Base-by-base conservation (phyloP, 92 coral and sea anemone genomes). In the Hydrozoanthus gracilis region DNA sequence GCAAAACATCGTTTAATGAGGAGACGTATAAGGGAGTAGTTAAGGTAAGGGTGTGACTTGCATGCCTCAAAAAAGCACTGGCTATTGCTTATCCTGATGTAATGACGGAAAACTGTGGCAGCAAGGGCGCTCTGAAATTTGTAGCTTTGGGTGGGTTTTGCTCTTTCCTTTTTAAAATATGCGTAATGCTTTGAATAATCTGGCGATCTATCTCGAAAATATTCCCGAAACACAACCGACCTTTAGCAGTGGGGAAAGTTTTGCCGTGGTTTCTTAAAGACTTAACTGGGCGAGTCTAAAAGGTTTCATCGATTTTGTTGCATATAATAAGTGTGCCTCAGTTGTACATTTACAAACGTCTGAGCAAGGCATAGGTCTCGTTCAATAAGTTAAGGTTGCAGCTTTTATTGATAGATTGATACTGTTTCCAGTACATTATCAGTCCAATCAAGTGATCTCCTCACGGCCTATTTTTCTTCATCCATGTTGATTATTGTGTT, bases 61-160 rank as follows among this genome's bases (percentile, higher is more conserved):
- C 55, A 77, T 72, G 39, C 58, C 82, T 75, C 39, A 20, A 35
- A 64, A 87, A 69, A 71, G 55, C 70, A 16, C 77, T 83, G 77
- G 73, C 76, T 65, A 58, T 69, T 27, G 82, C 16, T 73, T 71
- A 67, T 76, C 86, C 83, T 88, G 89, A 84, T 87, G 93, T 76
- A 88, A 83, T 88, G 61, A 80, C 74, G 73, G 44, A 78, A 78
- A 78, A 78, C 83, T 88, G 44, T 67, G 83, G 58, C 68, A 84
- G 80, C 77, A 44, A 91, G 87, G 68, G 82, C 89, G 83, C 88
- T 77, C 89, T 55, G 75, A 83, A 86, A 65, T 68, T 76, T 62
- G 91, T 88, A 73, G 86, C 91, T 27, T 90, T 94, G 98, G 98
- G 98, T 94, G 98, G 98, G 98, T 94, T 92, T 88, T 66, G 86